A percentile compares a stretch with the other conserved stretches of the same genome.
Conservation (phyloP, 2,888 invertebrate genomes). For the Hypolimnas misippus region DNA sequence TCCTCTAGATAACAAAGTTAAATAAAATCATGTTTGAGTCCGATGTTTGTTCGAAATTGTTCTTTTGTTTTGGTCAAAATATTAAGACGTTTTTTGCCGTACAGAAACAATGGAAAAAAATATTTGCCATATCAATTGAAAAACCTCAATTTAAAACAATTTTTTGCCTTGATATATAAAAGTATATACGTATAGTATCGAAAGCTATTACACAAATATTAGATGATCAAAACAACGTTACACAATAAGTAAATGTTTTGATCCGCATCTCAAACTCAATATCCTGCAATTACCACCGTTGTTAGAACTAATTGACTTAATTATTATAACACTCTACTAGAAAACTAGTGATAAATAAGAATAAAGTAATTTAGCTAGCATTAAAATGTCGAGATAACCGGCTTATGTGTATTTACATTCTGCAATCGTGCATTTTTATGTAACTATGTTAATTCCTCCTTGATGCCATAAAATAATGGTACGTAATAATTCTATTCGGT, state of each 20-base stretch:
- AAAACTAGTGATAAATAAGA: neutral
- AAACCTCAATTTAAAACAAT: too few relatives aligned
- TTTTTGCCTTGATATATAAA: too few relatives aligned
- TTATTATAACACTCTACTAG: slow-evolving; percentile 22
- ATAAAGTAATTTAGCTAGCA: neutral
- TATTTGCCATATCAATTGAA: too few relatives aligned
- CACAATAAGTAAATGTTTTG: slow-evolving; percentile 11
- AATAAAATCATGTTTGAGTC: too few relatives aligned
- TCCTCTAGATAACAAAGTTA: neutral
- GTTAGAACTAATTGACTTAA: slow-evolving; percentile 41
- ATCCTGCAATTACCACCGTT: slow-evolving; percentile 37
- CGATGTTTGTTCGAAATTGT: too few relatives aligned
- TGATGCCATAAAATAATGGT: neutral
- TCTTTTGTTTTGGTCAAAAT: too few relatives aligned
- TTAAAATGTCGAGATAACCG: neutral
- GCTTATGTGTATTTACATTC: neutral
- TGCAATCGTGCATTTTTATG: neutral
- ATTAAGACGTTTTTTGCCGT: too few relatives aligned
- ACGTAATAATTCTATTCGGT: neutral
- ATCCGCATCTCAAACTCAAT: slow-evolving; percentile 20
- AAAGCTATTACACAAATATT: too few relatives aligned
- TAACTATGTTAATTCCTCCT: neutral
- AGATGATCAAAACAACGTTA: neutral
- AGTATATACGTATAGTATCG: too few relatives aligned
- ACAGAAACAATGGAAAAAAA: too few relatives aligned